Conservation (phyloP, 2,888 invertebrate species). For the Thysanoteuthis rhombus region DNA sequence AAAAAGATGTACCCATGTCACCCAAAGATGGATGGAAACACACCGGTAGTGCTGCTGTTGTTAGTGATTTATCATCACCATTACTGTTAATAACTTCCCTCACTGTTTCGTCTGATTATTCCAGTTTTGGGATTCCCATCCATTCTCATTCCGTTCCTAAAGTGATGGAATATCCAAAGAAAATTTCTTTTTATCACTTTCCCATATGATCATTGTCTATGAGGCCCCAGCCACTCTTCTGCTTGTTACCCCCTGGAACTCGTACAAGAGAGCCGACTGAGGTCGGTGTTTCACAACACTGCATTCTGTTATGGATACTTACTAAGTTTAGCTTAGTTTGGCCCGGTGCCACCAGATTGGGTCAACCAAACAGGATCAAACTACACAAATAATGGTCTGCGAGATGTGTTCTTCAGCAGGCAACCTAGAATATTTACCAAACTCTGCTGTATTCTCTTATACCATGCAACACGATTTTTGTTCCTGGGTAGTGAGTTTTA, state of each 20-base stretch:
- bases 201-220: neutral
- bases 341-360: no score
- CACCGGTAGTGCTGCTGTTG: neutral
- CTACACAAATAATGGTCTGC: no score
- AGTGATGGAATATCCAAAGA: neutral
- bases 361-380: no score
- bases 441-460: no score
- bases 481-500: no score
- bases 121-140: neutral
- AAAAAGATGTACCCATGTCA: neutral
- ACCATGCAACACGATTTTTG: no score
- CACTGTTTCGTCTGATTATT: neutral
- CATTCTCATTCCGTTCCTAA: neutral
- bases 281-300: neutral
- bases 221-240: neutral
- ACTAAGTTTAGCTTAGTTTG: no score
- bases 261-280: neutral
- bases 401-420: no score
- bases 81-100: neutral
- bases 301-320: no score
- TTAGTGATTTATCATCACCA: neutral
- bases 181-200: neutral
- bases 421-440: no score
- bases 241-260: neutral
- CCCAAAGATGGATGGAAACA: neutral